These are phyloP conservation scores for Promerops cafer DNA, from an alignment of 2,113 vertebrate genomes.

Conservation along the genomic window DNA sequence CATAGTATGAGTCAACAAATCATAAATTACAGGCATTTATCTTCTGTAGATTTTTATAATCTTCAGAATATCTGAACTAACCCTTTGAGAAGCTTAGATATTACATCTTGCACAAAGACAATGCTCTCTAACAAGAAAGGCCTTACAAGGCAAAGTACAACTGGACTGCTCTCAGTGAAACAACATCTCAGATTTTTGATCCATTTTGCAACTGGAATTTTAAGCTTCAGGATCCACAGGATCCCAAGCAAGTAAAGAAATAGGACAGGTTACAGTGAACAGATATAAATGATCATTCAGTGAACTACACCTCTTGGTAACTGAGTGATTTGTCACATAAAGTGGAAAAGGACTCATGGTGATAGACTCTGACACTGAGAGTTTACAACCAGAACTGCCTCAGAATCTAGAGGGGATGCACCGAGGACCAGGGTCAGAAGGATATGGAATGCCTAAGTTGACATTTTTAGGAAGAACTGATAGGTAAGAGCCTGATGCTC, in stretches of 20 bases:
- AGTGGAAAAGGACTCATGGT: background rate
- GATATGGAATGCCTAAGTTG: background rate
- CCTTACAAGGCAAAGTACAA: background rate
- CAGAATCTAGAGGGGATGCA: background rate
- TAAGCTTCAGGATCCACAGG: background rate
- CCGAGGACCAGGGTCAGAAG: accelerated
- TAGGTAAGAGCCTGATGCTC: background rate
- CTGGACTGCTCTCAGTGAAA: background rate
- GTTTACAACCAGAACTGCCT: background rate
- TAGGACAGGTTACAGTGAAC: background rate
- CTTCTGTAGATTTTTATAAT: background rate
- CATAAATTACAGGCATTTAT: background rate
- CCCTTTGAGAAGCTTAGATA: background rate
- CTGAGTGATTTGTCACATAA: background rate
- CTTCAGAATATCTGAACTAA: background rate
- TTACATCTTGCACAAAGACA: background rate
- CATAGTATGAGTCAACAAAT: background rate
- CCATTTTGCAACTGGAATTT: background rate
- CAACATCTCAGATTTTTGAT: background rate
- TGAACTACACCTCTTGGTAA: background rate
- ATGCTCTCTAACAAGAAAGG: background rate
- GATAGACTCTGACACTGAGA: background rate
- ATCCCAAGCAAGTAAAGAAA: background rate
- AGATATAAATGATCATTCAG: background rate
- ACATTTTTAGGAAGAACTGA: background rate